Evolutionary conservation across 2,797 vertebrate genomes (phyloP).

Genomic region (Echeneis naucrates): DNA sequence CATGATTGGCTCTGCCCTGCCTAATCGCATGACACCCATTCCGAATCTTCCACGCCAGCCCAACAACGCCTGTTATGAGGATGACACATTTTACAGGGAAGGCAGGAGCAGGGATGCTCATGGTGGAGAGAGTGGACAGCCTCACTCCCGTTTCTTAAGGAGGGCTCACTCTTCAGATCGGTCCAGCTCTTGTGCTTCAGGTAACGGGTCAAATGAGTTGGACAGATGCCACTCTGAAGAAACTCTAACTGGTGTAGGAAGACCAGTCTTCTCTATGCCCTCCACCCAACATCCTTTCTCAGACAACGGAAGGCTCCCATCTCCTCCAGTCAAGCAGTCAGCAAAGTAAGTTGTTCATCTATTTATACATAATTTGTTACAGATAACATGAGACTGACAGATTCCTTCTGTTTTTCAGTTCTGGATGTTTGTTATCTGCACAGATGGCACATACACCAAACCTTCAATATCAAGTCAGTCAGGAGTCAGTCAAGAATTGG

Average conservation of each 20-base stretch:
- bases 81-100: constrained; percentile 73
- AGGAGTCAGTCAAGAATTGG: constrained; percentile 90
- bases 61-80: constrained; percentile 76
- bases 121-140: constrained; percentile 78
- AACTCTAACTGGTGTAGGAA: constrained; percentile 80
- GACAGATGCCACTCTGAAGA: constrained; percentile 93
- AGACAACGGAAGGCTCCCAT: constrained; percentile 83
- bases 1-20: constrained; percentile 88
- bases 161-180: constrained; percentile 95
- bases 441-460: constrained; percentile 81
- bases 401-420: constrained; percentile 75
- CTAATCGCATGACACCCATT: constrained; percentile 90
- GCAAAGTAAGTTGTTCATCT: constrained; percentile 83
- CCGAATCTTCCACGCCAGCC: constrained; percentile 80
- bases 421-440: constrained; percentile 81
- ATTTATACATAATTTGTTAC: neutral
- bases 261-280: constrained; percentile 74
- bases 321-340: constrained; percentile 88
- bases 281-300: constrained; percentile 81
- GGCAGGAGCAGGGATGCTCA: constrained; percentile 79
- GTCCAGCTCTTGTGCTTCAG: constrained; percentile 74
- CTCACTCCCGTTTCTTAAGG: constrained; percentile 92
- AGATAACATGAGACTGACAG: constrained; percentile 19
- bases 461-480: constrained; percentile 84
- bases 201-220: constrained; percentile 64